These are phyloP conservation scores for Stegophylla sp. DNA, from an alignment of 2,888 invertebrate species.

Conservation along the genomic window DNA sequence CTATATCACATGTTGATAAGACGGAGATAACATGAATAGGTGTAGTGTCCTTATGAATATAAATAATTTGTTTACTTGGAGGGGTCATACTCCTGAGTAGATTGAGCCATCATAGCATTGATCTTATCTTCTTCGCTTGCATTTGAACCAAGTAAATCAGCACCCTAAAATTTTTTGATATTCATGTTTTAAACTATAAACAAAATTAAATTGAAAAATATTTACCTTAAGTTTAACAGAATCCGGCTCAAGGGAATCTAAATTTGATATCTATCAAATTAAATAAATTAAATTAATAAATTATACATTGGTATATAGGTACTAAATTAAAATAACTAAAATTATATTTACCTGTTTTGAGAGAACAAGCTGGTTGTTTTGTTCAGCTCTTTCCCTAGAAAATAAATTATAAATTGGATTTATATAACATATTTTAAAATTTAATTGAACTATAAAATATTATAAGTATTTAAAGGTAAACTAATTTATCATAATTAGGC, in stretches of 20 bases:
- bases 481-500: no score
- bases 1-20: no score
- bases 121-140: constrained; percentile 98
- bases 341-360: constrained; percentile 32
- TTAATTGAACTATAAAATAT: no score
- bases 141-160: constrained; percentile 78
- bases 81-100: constrained; percentile 95
- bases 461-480: no score
- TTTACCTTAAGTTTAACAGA: constrained; percentile 49
- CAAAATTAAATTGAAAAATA: neutral
- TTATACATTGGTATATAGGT: neutral
- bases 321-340: neutral
- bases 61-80: constrained; percentile 79
- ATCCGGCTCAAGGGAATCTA: constrained; percentile 55
- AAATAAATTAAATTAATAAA: constrained; percentile 4
- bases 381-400: constrained; percentile 63
- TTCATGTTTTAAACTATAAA: neutral
- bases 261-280: constrained; percentile 45
- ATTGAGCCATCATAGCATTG: constrained; percentile 95
- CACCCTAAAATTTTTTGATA: constrained; percentile 45
- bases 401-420: constrained; percentile 32
- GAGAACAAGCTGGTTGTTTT: constrained; percentile 61
- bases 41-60: no score
- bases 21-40: no score
- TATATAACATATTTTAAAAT: no score